phyloP scores from a whole-genome alignment of 1,140 invertebrate genomes.

The Ceratoteleas bidentatus region DNA sequence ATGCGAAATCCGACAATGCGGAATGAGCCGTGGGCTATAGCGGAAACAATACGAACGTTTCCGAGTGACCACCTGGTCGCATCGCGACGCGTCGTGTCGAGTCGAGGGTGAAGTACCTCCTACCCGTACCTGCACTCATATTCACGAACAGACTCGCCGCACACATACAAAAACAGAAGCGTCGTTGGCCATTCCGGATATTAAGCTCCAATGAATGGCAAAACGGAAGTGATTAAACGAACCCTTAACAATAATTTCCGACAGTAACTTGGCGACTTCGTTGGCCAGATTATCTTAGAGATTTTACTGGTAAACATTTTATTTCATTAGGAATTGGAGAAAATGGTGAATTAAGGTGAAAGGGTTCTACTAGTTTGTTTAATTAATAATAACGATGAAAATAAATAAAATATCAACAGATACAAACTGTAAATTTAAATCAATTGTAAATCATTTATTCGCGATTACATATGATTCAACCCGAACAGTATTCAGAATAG shows the following conservation, averaged over 20 bases:
- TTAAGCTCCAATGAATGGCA: slow-evolving; percentile 71
- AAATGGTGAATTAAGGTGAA: no score
- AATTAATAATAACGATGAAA: no score
- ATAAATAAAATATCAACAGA: no score
- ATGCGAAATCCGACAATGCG: slow-evolving; percentile 69
- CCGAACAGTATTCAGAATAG: no score
- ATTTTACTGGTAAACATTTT: neutral
- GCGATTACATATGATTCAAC: no score
- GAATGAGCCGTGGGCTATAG: slow-evolving; percentile 61
- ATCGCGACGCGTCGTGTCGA: slow-evolving; percentile 49
- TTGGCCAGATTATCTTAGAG: slow-evolving; percentile 13
- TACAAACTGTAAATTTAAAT: no score
- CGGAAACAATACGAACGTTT: slow-evolving; percentile 70
- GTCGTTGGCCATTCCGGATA: slow-evolving; percentile 70
- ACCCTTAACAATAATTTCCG: slow-evolving; percentile 55
- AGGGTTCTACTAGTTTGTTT: no score
- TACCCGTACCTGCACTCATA: slow-evolving; percentile 23
- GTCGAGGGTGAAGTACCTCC: slow-evolving; percentile 52
- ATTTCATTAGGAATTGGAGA: no score
- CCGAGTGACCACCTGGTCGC: slow-evolving; percentile 70
- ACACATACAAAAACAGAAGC: neutral
- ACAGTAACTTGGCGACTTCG: slow-evolving; percentile 32
- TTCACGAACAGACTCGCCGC: slow-evolving; percentile 9
- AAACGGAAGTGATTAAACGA: slow-evolving; percentile 77
- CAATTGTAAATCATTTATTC: no score